A percentile compares a stretch with the other conserved stretches of the same genome.
phyloP scores from a whole-genome alignment of 2,888 invertebrate species.

The Alcis repandata region DNA sequence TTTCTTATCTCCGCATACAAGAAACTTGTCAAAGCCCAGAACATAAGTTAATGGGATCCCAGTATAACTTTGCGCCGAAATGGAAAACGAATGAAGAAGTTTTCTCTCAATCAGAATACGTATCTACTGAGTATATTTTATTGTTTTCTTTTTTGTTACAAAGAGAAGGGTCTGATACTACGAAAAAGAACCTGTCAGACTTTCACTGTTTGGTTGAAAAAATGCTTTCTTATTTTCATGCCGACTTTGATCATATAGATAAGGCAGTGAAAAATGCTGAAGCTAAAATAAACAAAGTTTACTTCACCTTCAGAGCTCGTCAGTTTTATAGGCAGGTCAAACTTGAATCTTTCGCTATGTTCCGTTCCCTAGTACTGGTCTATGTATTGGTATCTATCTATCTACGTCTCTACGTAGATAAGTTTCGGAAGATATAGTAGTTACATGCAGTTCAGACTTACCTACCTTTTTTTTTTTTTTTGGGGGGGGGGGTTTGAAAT shows the following conservation, averaged over 20 bases:
- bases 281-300: constrained; percentile 15
- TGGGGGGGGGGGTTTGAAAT: too few species aligned
- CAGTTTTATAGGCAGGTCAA: constrained; percentile 18
- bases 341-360: not conserved
- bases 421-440: constrained; percentile 1
- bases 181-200: not conserved
- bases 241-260: constrained; percentile 7
- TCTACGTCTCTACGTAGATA: not conserved
- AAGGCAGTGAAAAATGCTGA: not conserved
- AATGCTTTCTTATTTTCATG: not conserved
- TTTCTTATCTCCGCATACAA: constrained; percentile 48
- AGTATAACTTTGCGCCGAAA: constrained; percentile 53
- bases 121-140: not conserved
- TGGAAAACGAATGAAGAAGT: constrained; percentile 54
- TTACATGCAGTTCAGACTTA: too few species aligned
- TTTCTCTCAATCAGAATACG: constrained; percentile 40
- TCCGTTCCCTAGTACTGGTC: not conserved
- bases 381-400: not conserved
- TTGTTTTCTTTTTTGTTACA: not conserved
- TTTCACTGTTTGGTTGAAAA: constrained; percentile 3
- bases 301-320: constrained; percentile 11
- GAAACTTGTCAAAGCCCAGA: constrained; percentile 43
- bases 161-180: not conserved
- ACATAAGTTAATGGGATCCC: constrained; percentile 51
- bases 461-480: too few species aligned